A percentile compares a stretch with the other conserved stretches of the same genome.
Evolutionary conservation across 2,888 invertebrate genomes (phyloP).

Genomic region (Eupelmus urozonus): DNA sequence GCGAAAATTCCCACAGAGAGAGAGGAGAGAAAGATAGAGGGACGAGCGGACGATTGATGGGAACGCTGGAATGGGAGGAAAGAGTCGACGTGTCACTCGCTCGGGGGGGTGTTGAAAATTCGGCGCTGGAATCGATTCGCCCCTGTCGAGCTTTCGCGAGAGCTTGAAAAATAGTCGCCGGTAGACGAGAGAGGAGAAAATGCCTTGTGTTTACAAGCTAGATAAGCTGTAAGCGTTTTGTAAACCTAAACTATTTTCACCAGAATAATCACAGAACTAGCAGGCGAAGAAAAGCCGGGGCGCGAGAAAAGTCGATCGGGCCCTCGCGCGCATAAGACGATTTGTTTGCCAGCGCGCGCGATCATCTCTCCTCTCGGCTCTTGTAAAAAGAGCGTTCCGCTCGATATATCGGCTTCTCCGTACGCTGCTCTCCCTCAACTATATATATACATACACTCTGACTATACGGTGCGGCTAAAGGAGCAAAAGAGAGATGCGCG

Average conservation of each 20-base stretch:
- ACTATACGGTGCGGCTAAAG: constrained; percentile 16
- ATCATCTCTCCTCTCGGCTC: constrained; percentile 23
- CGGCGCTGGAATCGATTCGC: constrained; percentile 25
- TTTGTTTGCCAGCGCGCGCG: constrained; percentile 44
- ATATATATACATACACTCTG: background rate
- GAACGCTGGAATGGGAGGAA: background rate
- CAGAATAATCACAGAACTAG: background rate
- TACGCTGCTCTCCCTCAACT: too few species aligned
- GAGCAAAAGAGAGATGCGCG: constrained; percentile 33
- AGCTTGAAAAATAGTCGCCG: constrained; percentile 39
- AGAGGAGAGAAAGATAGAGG: background rate
- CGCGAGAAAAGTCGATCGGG: constrained; percentile 13
- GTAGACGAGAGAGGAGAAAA: background rate
- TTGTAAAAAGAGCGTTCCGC: constrained; percentile 52
- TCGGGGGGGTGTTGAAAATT: constrained; percentile 32
- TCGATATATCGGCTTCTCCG: constrained; percentile 57
- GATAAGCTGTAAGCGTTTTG: too few species aligned
- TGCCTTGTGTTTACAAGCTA: too few species aligned
- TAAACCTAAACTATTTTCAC: too few species aligned
- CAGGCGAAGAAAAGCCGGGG: background rate
- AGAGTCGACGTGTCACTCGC: background rate
- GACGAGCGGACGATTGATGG: background rate
- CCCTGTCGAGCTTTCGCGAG: background rate
- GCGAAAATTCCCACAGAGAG: background rate
- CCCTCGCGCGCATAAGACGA: constrained; percentile 31